Evolutionary conservation across 2,888 invertebrate genomes (phyloP).

Genomic region (Drosophila putrida): DNA sequence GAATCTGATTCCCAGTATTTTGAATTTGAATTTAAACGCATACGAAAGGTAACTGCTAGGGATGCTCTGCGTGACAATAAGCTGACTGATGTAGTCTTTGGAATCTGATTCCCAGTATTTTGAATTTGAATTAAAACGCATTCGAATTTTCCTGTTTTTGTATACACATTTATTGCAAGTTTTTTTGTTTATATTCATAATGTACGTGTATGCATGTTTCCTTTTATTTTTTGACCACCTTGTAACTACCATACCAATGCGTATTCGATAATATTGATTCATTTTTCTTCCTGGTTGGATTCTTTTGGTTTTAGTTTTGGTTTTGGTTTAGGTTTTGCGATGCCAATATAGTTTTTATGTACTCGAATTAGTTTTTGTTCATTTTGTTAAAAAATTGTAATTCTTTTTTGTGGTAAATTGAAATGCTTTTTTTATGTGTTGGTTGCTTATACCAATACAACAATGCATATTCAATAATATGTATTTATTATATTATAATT

Average conservation of each 20-base stretch:
- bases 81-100: neutral
- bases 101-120: slow-evolving; percentile 30
- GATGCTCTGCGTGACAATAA: neutral
- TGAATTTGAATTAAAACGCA: slow-evolving; percentile 12
- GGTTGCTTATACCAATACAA: slow-evolving; percentile 20
- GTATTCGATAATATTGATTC: slow-evolving; percentile 55
- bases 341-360: slow-evolving; percentile 35
- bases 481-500: slow-evolving; percentile 19
- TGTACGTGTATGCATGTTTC: slow-evolving; percentile 65
- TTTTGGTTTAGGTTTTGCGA: slow-evolving; percentile 21
- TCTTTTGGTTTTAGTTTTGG: slow-evolving; percentile 8
- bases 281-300: slow-evolving; percentile 18
- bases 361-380: neutral
- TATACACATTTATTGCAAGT: slow-evolving; percentile 85
- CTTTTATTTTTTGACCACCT: slow-evolving; percentile 34
- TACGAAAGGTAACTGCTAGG: slow-evolving; percentile 18
- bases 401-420: slow-evolving; percentile 22
- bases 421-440: slow-evolving; percentile 34
- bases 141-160: slow-evolving; percentile 64
- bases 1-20: slow-evolving; percentile 30
- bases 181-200: slow-evolving; percentile 73
- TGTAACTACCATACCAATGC: slow-evolving; percentile 84
- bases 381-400: slow-evolving; percentile 31
- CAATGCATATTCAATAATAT: slow-evolving; percentile 35
- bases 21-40: slow-evolving; percentile 10